Evolutionary conservation across 2,888 invertebrate genomes (phyloP), one percentile per base, ranked within the genome.

Genomic region (Podabrus alpinus): DNA sequence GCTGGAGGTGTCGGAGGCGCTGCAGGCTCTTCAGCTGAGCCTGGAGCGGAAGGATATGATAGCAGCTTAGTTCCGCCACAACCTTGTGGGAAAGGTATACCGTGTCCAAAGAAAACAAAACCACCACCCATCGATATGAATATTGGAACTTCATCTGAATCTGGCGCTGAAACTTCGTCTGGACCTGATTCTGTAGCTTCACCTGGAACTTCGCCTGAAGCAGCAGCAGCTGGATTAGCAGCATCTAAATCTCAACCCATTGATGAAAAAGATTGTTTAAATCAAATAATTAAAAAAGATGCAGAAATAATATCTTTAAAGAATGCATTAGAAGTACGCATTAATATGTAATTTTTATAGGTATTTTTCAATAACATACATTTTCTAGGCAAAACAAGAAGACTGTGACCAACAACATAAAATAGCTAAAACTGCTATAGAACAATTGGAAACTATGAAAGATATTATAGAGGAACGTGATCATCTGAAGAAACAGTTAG

Each of bases 381-480:
- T 59, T 21, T 80, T 80, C 64, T 74, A 85, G 84, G 83, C 82
- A 17, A 78, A 78, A 72, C 80, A 83, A 74, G 79, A 80, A 16
- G 80, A 84, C 66, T 82, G 83, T 69, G 79, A 81, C n/a, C 81
- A 83, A 73, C 84, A 85, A 78, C 79, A 79, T 64, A 75, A 76
- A 71, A 64, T 83, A 25, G 81, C 82, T 1, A 74, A 71, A 16
- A 78, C 74, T 11, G 85, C 87, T 2, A 80, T 86, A 64, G 82
- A 84, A 75, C 82, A 86, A 75, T 78, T 86, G 67, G 86, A 86
- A 76, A 82, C 79, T 61, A 69, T 82, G 13, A 80, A 81, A 68
- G 70, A 67, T 67, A 81, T 81, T 45, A 75, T 82, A 17, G 77
- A 78, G 17, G 86, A 85, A 77, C 78, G 82, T 2, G 83, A 84